Conservation (phyloP, 37 sponge, comb jelly and placozoan species). For the Ianthella basta region DNA sequence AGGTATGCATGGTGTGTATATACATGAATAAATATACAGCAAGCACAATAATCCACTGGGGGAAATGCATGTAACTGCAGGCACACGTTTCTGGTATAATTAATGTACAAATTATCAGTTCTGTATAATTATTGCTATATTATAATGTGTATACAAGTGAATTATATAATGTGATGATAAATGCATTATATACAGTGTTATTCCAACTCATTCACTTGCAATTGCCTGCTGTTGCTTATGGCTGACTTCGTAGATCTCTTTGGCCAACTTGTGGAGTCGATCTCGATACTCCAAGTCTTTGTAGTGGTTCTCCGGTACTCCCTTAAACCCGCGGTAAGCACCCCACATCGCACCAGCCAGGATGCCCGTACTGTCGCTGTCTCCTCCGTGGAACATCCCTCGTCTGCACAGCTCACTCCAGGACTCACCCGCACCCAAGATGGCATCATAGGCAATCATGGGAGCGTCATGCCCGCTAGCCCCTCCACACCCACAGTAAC, state of each 20-base stretch:
- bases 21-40: no score
- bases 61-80: no score
- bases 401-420: conserved; percentile 77
- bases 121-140: neutral
- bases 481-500: conserved; percentile 78
- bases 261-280: conserved; percentile 47
- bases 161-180: neutral
- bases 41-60: no score
- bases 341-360: conserved; percentile 83
- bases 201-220: neutral
- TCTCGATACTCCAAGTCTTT: conserved; percentile 77
- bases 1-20: no score
- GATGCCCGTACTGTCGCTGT: conserved; percentile 92
- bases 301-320: conserved; percentile 69
- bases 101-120: neutral
- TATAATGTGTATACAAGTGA: neutral
- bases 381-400: conserved; percentile 90
- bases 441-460: conserved; percentile 91
- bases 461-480: conserved; percentile 94
- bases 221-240: neutral
- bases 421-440: conserved; percentile 58
- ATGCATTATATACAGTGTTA: no score
- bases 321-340: conserved; percentile 71
- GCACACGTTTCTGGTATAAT: no score
- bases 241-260: neutral